Evolutionary conservation across 2,797 vertebrate genomes (phyloP), one percentile per base, ranked within the genome.

Genomic region (Poecilia velifera): DNA sequence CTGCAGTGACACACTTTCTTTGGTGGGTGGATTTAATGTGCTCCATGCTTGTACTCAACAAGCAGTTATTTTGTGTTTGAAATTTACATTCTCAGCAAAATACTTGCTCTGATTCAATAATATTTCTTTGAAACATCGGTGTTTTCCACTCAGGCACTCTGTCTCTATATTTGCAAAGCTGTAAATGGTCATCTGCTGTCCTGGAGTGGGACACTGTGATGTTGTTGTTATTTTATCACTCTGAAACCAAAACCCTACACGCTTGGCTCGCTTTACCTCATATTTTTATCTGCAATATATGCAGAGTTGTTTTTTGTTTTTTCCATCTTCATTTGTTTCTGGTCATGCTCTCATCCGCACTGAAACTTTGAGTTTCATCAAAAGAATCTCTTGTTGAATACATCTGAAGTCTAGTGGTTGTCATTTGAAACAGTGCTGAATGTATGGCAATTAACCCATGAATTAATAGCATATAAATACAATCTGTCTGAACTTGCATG

Each of bases 71-170:
- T 55, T 36, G 51, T 83, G n/a, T 45, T 72, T 34, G 22, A 49
- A 51, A 80, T 79, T 73, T 68, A 71, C 34, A 47, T 34, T 78
- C 66, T 79, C 41, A 57, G 70, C 49, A 83, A 76, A 79, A 76
- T 66, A 16, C 28, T 46, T 66, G 28, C 59, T 39, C 55, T 79
- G 74, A 79, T 62, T 75, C 39, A 78, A 59, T 53, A 55, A 72
- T 36, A n/a, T 4, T 12, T 46, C 59, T 45, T 45, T 68, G 45
- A 68, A 79, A 77, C 59, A 34, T 12, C 34, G 49, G 16, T 74
- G 18, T 3, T 13, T 0, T 59, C 46, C 68, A 43, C n/a, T n/a
- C 22, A 57, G 10, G n/a, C 22, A 25, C 10, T 43, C 16, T 55
- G 16, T 46, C 28, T 4, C 57, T 31, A 47, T 49, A 45, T 20